Conservation (phyloP, 2,113 vertebrate genomes). For the Forbesichthys papilliferus region DNA sequence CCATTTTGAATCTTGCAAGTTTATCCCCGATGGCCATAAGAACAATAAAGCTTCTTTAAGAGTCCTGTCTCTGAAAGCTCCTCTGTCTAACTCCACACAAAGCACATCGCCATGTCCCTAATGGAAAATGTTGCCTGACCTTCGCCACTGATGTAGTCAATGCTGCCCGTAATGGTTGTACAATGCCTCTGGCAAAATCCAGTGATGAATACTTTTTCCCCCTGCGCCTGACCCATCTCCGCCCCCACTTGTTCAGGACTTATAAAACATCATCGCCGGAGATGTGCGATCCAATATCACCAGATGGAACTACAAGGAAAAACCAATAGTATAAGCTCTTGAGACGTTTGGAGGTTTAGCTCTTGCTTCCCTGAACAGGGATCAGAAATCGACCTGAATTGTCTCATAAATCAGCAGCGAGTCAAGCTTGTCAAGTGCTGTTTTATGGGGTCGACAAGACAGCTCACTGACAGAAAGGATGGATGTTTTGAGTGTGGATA, state of each 20-base stretch:
- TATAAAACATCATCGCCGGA: too few relatives aligned
- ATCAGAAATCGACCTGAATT: too few relatives aligned
- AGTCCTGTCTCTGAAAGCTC: conserved; percentile 56
- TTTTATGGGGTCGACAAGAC: too few relatives aligned
- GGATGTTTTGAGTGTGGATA: too few relatives aligned
- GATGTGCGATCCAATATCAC: too few relatives aligned
- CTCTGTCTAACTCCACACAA: conserved; percentile 35
- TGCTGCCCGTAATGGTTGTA: conserved; percentile 63
- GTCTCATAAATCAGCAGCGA: too few relatives aligned
- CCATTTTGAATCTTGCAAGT: conserved; percentile 26
- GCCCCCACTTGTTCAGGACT: conserved; percentile 1
- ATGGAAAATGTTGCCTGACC: conserved; percentile 73
- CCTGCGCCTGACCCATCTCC: conserved; percentile 28
- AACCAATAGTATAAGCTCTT: too few relatives aligned
- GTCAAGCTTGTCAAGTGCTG: too few relatives aligned
- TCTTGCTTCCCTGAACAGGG: too few relatives aligned
- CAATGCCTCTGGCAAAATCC: conserved; percentile 66
- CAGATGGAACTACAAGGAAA: too few relatives aligned
- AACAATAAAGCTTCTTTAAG: conserved; percentile 44
- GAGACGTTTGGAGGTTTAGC: too few relatives aligned
- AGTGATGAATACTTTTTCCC: conserved; percentile 61
- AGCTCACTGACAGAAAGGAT: too few relatives aligned
- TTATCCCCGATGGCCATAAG: conserved; percentile 38
- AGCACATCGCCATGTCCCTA: conserved; percentile 46
- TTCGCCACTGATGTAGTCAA: conserved; percentile 58